These are phyloP conservation scores for Plagodis dolabraria DNA, from an alignment of 2,888 invertebrate genomes.

Conservation along the genomic window DNA sequence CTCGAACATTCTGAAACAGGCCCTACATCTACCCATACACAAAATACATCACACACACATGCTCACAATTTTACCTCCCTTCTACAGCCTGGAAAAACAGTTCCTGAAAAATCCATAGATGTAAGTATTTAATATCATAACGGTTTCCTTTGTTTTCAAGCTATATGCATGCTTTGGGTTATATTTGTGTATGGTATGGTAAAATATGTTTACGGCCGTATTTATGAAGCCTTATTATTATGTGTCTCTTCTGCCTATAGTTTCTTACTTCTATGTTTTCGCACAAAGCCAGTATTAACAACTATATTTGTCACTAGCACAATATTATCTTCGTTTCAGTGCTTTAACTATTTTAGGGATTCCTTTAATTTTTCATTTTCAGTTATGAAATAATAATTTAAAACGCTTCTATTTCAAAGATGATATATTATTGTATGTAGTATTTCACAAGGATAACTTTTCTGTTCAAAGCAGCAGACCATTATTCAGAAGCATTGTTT, in stretches of 20 bases:
- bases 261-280: not conserved
- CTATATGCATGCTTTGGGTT: constrained; percentile 20
- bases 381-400: no score
- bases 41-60: constrained; percentile 1
- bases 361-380: no score
- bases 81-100: constrained; percentile 16
- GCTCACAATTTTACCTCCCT: constrained; percentile 9
- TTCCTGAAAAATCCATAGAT: constrained; percentile 6
- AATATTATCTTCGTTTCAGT: not conserved
- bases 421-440: no score
- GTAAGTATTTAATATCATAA: constrained; percentile 7
- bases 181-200: constrained; percentile 9
- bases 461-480: no score
- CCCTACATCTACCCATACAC: constrained; percentile 2
- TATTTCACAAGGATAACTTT: no score
- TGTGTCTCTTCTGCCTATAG: not conserved
- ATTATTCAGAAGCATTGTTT: no score
- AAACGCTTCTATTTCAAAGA: no score
- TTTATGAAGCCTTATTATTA: not conserved
- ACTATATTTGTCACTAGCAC: not conserved
- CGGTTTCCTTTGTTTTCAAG: constrained; percentile 5
- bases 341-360: no score
- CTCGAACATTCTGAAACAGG: no score
- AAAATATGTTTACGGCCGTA: not conserved
- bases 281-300: not conserved